Base-by-base conservation (phyloP, 2,888 invertebrate species). In the Meta bourneti region DNA sequence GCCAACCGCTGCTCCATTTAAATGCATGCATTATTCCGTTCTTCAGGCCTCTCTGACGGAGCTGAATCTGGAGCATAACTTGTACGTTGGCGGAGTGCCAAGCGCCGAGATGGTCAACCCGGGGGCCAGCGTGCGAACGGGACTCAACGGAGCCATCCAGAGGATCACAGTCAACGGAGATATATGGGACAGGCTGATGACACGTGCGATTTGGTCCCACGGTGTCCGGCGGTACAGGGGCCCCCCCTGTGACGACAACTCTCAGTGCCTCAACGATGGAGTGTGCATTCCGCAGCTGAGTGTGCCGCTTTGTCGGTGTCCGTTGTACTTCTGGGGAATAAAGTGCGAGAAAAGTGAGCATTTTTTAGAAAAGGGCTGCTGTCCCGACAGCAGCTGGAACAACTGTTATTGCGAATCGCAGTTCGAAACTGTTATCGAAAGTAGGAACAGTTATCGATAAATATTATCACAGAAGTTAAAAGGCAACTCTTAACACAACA, bases 81-180 rank as follows among this genome's bases (percentile, higher is more conserved):
- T 98, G 77, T 98, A 97, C 94, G 96, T 98, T 93, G 98, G 98
- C 94, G 97, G 98, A 0, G 94, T 95, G 90, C 94, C 94, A 90
- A 94, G 94, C 91, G 95, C 97, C 91, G 91, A 94, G 86, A 94
- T 94, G 92, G 94, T 95, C 69, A 95, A 95, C 87, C 93, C 94
- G 5, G 95, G 95, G 81, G 94, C 95, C 2, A 94, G 94, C 5
- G 94, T 95, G 34, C 93, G 94, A 7, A 89, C 94, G 52, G 97
- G 97, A 94, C 97, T 98, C 94, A 96, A 96, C 94, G 98, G 98
- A 89, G 97, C 97, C 34, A 96, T 98, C 94, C 98, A 98, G 96
- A 96, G 97, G 95, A 96, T 98, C 94, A 96, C 97, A 94, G 96
- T 98, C 92, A 97, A 98, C 95, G 97, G 97, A 61, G 96, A 96